These are phyloP conservation scores for Rhingia campestris DNA, from an alignment of 2,888 invertebrate species.

Conservation along the genomic window DNA sequence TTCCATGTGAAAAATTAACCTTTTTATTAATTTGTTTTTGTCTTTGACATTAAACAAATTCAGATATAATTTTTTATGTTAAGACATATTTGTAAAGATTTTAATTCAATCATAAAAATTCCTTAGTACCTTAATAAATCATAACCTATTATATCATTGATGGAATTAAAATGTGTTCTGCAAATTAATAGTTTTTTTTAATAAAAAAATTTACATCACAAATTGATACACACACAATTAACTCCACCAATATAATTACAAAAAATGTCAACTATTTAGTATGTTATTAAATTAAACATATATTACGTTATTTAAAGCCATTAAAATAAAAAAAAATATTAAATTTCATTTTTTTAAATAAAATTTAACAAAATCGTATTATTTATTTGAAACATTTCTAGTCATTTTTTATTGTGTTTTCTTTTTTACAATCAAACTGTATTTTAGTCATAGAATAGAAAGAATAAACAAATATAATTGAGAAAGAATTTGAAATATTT, in stretches of 20 bases:
- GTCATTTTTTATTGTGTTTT: conserved; percentile 1
- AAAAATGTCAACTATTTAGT: conserved; percentile 17
- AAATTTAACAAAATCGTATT: conserved; percentile 18
- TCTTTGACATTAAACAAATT: conserved; percentile 40
- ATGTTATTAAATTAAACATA: conserved; percentile 17
- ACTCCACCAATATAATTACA: conserved; percentile 21
- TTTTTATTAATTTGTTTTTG: conserved; percentile 57
- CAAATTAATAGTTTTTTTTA: not conserved
- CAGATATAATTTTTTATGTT: conserved; percentile 15
- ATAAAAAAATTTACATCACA: not conserved
- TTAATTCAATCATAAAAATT: not conserved
- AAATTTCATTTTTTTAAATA: conserved; percentile 11
- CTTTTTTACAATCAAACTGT: conserved; percentile 40
- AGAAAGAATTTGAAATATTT: conserved; percentile 42
- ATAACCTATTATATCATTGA: conserved; percentile 13
- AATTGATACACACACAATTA: conserved; percentile 9
- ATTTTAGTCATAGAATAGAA: conserved; percentile 44
- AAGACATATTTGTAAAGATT: not conserved
- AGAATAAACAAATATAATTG: conserved; percentile 19
- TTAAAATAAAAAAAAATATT: conserved; percentile 6
- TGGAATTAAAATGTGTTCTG: conserved; percentile 16
- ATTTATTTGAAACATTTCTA: conserved; percentile 17
- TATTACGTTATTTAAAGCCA: conserved; percentile 2
- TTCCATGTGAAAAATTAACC: conserved; percentile 26
- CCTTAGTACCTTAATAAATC: conserved; percentile 2